Base-by-base conservation (phyloP, 2,888 invertebrate species). In the Isotomurus palustris region DNA sequence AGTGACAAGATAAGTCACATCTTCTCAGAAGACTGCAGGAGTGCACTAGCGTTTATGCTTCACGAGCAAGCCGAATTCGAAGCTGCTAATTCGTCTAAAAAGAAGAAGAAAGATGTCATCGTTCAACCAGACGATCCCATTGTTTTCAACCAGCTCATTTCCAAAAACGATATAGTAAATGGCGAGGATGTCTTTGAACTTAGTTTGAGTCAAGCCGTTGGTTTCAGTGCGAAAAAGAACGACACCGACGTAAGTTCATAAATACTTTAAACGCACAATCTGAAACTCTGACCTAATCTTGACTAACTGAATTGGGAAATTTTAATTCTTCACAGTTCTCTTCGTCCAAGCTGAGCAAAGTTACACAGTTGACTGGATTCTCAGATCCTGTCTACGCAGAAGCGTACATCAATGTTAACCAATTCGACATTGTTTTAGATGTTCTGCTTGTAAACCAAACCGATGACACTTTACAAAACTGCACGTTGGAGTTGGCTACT, bases 361-460 rank as follows among this genome's bases (percentile, higher is more conserved):
- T 94, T 64, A 93, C 94, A 35, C 99, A 99, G 76, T 80, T 99
- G 73, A 97, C 99, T 3, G 99, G 97, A 14, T 97, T 97, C 79
- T 95, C 95, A 0, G 99, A 99, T 81, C 97, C 99, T 0, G 96
- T 99, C 60, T 99, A 99, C 77, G 93, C 99, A 0, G 99, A 99
- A 79, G 97, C 99, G n/a, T 92, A 97, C 74, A 97, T 99, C 1
- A 88, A 97, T 76, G 97, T 99, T 69, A 95, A 95, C 78, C 95
- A 95, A 75, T 96, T 95, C 78, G 97, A 97, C 76, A 96, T 97
- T 71, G 96, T 97, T 43, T 81, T 99, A 41, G 99, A 99, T 77
- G 96, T 99, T 38, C 82, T 99, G 25, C 87, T 99, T 67, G 95
- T 96, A 27, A 99, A 99, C 78, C 99, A 99, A 80, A 99, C 99